phyloP scores from a whole-genome alignment of 2,888 invertebrate species.

The Salpingus planirostris region DNA sequence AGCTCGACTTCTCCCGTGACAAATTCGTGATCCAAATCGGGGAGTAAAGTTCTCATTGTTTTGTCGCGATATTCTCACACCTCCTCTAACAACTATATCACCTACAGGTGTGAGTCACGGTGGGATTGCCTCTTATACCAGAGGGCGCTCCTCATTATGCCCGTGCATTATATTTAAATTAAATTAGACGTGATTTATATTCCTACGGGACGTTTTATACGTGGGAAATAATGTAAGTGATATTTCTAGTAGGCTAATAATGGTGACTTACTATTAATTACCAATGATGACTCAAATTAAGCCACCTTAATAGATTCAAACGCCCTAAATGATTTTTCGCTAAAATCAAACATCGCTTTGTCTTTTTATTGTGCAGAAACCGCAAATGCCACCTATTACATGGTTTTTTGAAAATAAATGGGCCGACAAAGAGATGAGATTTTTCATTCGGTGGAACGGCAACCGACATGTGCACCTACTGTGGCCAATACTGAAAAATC shows the following conservation, averaged over 20 bases:
- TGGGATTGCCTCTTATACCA: slow-evolving; percentile 36
- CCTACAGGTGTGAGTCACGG: slow-evolving; percentile 39
- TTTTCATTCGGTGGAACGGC: too few relatives aligned
- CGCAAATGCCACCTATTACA: too few relatives aligned
- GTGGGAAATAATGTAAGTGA: slow-evolving; percentile 25
- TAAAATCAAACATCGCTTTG: too few relatives aligned
- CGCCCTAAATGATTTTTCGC: too few relatives aligned
- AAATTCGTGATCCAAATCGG: slow-evolving; percentile 1
- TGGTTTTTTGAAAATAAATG: too few relatives aligned
- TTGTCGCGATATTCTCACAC: slow-evolving; percentile 31
- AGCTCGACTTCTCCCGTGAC: too few relatives aligned
- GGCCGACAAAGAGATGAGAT: too few relatives aligned
- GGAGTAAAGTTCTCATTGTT: slow-evolving; percentile 1
- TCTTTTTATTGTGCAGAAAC: too few relatives aligned
- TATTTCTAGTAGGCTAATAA: slow-evolving; percentile 17
- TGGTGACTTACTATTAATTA: slow-evolving; percentile 1
- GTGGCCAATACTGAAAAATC: too few relatives aligned
- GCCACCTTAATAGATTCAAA: too few relatives aligned
- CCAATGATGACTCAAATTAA: slow-evolving; percentile 1
- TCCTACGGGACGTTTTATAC: slow-evolving; percentile 17
- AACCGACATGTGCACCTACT: too few relatives aligned
- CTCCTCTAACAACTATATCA: slow-evolving; percentile 39
- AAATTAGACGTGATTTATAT: slow-evolving; percentile 37
- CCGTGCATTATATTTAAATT: slow-evolving; percentile 40
- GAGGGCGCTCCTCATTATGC: slow-evolving; percentile 39